Percentiles rank a stretch among this genome's conserved stretches.
phyloP scores from a whole-genome alignment of 2,888 invertebrate genomes.

The Folsomia manolachei region DNA sequence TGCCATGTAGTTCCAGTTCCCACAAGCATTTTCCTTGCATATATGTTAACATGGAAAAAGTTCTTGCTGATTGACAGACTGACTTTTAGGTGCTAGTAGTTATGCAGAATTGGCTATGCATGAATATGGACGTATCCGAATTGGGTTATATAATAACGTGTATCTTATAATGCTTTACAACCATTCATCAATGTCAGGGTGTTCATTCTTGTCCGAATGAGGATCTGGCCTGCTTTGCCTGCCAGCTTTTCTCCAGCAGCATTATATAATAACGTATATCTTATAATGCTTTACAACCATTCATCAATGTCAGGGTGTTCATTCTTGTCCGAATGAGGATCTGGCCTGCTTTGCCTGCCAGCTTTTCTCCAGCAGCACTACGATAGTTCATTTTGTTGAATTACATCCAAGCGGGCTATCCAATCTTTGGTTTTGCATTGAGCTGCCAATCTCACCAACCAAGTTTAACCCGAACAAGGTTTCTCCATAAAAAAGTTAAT shows the following conservation, averaged over 20 bases:
- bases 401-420: neutral
- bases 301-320: conserved; percentile 23
- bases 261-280: conserved; percentile 7
- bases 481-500: neutral
- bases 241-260: too few species aligned
- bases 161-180: conserved; percentile 19
- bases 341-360: too few species aligned
- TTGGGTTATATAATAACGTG: conserved; percentile 11
- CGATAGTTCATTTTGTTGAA: too few species aligned
- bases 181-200: conserved; percentile 26
- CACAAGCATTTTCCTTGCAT: too few species aligned
- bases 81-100: neutral
- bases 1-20: too few species aligned
- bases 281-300: conserved; percentile 22
- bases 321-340: conserved; percentile 12
- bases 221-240: neutral
- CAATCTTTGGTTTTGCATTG: neutral
- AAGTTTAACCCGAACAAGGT: neutral
- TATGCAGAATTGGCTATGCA: conserved; percentile 1
- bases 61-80: too few species aligned
- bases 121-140: neutral
- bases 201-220: conserved; percentile 16
- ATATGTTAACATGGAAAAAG: too few species aligned
- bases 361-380: too few species aligned
- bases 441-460: neutral